Evolutionary conservation across 1,140 invertebrate species (phyloP).

Genomic region (Temnothorax longispinosus): DNA sequence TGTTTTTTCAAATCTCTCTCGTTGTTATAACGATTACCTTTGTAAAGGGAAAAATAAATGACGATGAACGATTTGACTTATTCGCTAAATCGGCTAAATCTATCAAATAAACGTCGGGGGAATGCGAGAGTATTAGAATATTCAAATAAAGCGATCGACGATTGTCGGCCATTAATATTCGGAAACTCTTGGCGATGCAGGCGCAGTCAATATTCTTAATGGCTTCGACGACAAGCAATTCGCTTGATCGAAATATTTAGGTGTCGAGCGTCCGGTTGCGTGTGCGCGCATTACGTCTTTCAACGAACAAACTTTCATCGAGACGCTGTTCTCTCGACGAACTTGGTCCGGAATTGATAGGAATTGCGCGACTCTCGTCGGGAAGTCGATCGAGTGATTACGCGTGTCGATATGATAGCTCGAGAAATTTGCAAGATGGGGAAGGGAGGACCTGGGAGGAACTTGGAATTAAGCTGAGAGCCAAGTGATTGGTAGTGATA

Average conservation of each 20-base stretch:
- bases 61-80: background rate
- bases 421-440: background rate
- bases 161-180: constrained; percentile 22
- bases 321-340: constrained; percentile 64
- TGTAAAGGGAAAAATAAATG: background rate
- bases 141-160: background rate
- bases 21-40: background rate
- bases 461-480: constrained; percentile 28
- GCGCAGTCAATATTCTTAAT: constrained; percentile 43
- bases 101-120: background rate
- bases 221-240: constrained; percentile 2
- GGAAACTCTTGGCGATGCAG: constrained; percentile 1
- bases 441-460: too few relatives aligned
- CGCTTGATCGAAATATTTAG: constrained; percentile 21
- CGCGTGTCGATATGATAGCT: background rate
- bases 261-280: background rate
- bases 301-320: constrained; percentile 40
- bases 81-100: background rate
- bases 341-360: background rate
- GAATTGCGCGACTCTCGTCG: constrained; percentile 9
- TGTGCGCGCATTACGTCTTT: background rate
- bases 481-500: constrained; percentile 21
- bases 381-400: constrained; percentile 4
- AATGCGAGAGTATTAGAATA: background rate
- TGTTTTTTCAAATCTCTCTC: background rate